These are phyloP conservation scores for Hydrochoerus hydrochaeris DNA, from an alignment of 2,113 vertebrate species.

Conservation along the genomic window DNA sequence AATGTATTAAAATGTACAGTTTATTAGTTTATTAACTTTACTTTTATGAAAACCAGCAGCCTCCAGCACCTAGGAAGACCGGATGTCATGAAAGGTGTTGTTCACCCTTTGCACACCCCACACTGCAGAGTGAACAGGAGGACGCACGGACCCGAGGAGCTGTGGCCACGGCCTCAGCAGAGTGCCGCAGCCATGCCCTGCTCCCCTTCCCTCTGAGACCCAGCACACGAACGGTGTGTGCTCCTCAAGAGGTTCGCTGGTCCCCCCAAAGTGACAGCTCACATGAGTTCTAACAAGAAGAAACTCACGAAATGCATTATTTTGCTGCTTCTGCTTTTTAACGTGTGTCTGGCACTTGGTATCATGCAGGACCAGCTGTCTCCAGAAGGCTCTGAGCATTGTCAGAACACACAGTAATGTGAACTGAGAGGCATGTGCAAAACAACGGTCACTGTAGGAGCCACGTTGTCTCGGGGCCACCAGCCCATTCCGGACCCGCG, in stretches of 20 bases:
- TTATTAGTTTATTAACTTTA: not conserved
- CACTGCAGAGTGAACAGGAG: too few species aligned
- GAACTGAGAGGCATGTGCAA: not conserved
- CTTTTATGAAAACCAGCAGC: conserved; percentile 13
- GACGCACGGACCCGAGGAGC: not conserved
- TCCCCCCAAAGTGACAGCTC: not conserved
- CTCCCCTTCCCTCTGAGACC: not conserved
- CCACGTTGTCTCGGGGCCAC: not conserved
- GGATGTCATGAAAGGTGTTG: not conserved
- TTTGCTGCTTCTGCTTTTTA: conserved; percentile 41
- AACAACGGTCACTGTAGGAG: not conserved
- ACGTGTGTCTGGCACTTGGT: conserved; percentile 51
- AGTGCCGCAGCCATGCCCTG: not conserved
- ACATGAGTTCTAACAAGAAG: not conserved
- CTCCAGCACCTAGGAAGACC: not conserved
- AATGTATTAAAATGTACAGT: not conserved
- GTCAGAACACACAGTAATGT: not conserved
- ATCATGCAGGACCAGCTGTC: not conserved
- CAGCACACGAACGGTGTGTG: not conserved
- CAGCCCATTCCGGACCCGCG: not conserved
- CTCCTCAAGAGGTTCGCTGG: not conserved
- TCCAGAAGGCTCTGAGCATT: not conserved
- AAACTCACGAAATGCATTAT: not conserved
- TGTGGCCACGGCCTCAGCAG: not conserved
- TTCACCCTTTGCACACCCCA: not conserved